Percentiles rank a stretch among this genome's conserved stretches.
These are phyloP conservation scores for Macrostomum lignano DNA, from an alignment of 1,140 invertebrate species.

Conservation along the genomic window DNA sequence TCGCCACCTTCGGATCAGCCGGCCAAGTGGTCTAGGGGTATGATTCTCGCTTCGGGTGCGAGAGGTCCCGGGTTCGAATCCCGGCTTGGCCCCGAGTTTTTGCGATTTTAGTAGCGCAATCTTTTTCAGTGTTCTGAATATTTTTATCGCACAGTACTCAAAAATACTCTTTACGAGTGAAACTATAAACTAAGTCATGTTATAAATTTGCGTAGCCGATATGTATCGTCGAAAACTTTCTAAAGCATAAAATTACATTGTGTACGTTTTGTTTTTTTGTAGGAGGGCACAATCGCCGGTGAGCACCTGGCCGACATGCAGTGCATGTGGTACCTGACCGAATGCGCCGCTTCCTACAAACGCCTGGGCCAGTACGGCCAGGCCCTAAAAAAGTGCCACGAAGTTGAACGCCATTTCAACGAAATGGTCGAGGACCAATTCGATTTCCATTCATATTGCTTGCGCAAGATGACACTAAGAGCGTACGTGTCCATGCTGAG, in stretches of 20 bases:
- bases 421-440: conserved; percentile 99
- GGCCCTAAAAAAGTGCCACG: conserved; percentile 80
- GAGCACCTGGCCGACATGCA: conserved; percentile 99
- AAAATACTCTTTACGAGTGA: not conserved
- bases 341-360: conserved; percentile 66
- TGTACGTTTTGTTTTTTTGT: conserved; percentile 10
- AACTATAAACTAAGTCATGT: too few species aligned
- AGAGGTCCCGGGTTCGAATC: conserved; percentile 30
- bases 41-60: conserved; percentile 32
- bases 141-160: too few species aligned
- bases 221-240: too few species aligned
- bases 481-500: conserved; percentile 73
- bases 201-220: too few species aligned
- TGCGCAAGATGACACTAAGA: conserved; percentile 88
- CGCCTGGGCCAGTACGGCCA: conserved; percentile 65
- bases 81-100: conserved; percentile 20
- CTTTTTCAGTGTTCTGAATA: too few species aligned
- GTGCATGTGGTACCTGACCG: conserved; percentile 99
- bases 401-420: conserved; percentile 75
- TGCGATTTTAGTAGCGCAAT: too few species aligned
- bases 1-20: too few species aligned
- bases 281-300: conserved; percentile 62
- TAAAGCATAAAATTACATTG: not conserved
- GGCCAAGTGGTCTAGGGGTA: conserved; percentile 31
- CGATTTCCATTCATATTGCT: conserved; percentile 98